phyloP scores from a whole-genome alignment of 2,113 vertebrate species.

The Corydoras sp. region DNA sequence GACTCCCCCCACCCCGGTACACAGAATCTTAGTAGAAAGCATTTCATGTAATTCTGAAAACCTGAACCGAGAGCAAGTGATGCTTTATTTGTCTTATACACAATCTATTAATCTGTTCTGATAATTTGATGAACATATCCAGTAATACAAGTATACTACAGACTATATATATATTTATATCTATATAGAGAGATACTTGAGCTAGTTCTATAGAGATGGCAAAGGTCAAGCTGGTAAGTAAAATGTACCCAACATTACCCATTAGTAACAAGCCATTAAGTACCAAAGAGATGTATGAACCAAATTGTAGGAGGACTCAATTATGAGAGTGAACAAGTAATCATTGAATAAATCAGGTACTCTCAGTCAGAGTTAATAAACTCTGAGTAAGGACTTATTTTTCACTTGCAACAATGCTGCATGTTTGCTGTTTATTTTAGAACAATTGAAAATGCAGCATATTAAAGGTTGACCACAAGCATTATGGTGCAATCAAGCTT shows the following conservation, averaged over 20 bases:
- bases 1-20: conserved; percentile 58
- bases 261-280: conserved; percentile 53
- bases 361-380: not conserved
- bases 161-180: conserved; percentile 52
- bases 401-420: not conserved
- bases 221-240: conserved; percentile 45
- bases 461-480: conserved; percentile 1
- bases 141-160: conserved; percentile 54
- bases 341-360: too few relatives aligned
- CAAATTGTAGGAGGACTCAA: conserved; percentile 30
- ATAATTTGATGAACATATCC: conserved; percentile 49
- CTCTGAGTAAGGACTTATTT: not conserved
- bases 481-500: conserved; percentile 3
- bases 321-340: too few relatives aligned
- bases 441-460: not conserved
- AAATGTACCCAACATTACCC: conserved; percentile 30
- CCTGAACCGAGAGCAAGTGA: conserved; percentile 53
- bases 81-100: conserved; percentile 53
- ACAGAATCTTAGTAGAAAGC: conserved; percentile 67
- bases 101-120: conserved; percentile 52
- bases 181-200: conserved; percentile 50
- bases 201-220: conserved; percentile 54
- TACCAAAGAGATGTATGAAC: conserved; percentile 45
- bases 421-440: not conserved
- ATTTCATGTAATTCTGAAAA: conserved; percentile 52